phyloP scores from a whole-genome alignment of 1,140 invertebrate genomes.

The Apis florea region DNA sequence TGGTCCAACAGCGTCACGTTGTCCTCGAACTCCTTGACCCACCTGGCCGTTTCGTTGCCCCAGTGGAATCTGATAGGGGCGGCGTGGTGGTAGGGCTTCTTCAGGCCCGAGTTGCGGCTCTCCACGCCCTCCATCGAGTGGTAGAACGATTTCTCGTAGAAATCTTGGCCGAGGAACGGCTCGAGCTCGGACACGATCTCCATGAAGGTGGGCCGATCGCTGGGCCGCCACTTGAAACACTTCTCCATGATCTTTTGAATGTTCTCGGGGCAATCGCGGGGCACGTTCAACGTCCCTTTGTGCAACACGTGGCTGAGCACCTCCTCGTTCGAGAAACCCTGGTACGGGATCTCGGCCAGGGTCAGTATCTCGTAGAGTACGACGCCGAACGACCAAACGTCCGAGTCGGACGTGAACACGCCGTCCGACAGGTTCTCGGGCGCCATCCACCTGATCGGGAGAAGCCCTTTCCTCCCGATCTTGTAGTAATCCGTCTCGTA shows the following conservation, averaged over 20 bases:
- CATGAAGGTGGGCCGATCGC: conserved; percentile 74
- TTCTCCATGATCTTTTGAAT: conserved; percentile 78
- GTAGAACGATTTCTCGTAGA: conserved; percentile 80
- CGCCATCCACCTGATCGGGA: conserved; percentile 89
- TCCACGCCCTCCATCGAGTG: conserved; percentile 78
- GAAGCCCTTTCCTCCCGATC: conserved; percentile 83
- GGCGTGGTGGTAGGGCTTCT: conserved; percentile 70
- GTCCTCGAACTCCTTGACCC: conserved; percentile 74
- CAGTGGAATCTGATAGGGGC: conserved; percentile 72
- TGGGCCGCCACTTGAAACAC: conserved; percentile 79
- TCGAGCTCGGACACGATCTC: conserved; percentile 81
- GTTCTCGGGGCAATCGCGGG: conserved; percentile 78
- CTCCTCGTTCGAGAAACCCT: conserved; percentile 84
- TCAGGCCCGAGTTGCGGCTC: conserved; percentile 67
- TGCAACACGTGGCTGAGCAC: conserved; percentile 85
- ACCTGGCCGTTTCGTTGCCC: conserved; percentile 72
- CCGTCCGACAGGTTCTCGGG: conserved; percentile 88
- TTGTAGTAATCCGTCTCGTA: conserved; percentile 89
- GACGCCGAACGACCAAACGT: conserved; percentile 89
- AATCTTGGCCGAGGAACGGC: conserved; percentile 75
- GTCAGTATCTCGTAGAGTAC: conserved; percentile 90
- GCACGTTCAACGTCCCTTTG: conserved; percentile 84
- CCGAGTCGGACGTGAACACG: conserved; percentile 86
- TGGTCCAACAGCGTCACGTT: conserved; percentile 73
- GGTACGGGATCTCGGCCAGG: conserved; percentile 88